A percentile compares a stretch with the other conserved stretches of the same genome.
Conservation (phyloP, 2,888 invertebrate genomes). For the Diplolepis rosae region DNA sequence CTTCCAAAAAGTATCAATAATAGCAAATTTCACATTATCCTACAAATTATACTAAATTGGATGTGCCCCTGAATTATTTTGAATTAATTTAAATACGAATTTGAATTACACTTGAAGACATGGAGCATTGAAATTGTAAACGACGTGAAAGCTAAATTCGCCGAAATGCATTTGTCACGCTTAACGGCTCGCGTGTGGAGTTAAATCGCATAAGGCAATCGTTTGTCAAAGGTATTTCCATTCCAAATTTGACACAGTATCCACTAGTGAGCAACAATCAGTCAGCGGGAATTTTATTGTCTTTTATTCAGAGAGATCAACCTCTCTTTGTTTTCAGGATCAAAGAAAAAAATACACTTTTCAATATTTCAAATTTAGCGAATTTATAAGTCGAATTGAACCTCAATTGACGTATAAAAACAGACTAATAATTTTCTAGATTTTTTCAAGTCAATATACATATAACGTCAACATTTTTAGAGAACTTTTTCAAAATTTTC, state of each 20-base stretch:
- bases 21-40: no score
- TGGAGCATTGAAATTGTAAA: slow-evolving; percentile 25
- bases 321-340: neutral
- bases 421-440: no score
- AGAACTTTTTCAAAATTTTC: neutral
- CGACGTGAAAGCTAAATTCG: slow-evolving; percentile 26
- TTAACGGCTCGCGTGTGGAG: slow-evolving; percentile 28
- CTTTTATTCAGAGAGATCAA: neutral
- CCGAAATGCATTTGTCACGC: slow-evolving; percentile 30
- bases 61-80: neutral
- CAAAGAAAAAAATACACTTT: neutral
- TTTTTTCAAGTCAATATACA: no score
- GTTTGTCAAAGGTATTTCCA: slow-evolving; percentile 31
- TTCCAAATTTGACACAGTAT: slow-evolving; percentile 22
- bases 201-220: slow-evolving; percentile 29
- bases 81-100: slow-evolving; percentile 1
- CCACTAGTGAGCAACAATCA: slow-evolving; percentile 13
- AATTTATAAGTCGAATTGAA: no score
- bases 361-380: no score
- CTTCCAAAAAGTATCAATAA: no score
- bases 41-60: no score
- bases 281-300: slow-evolving; percentile 8
- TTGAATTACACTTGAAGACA: slow-evolving; percentile 26
- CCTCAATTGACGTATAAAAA: no score
- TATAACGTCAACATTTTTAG: no score